phyloP scores from a whole-genome alignment of 64 coral and sea anemone genomes.

The Actinia equina region DNA sequence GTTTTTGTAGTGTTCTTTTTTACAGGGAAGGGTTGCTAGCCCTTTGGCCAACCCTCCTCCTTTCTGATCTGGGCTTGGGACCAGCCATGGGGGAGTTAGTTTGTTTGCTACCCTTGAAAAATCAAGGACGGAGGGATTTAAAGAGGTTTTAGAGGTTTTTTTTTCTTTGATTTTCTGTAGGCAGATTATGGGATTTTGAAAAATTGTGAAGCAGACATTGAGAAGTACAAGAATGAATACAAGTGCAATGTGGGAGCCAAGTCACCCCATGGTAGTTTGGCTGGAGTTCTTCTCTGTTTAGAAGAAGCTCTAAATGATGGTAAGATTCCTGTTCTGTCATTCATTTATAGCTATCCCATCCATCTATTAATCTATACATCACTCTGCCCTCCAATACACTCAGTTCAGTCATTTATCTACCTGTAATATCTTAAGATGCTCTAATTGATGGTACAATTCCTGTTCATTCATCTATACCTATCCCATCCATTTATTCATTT shows the following conservation, averaged over 20 bases:
- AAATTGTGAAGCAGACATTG: constrained; percentile 27
- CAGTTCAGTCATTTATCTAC: too few relatives aligned
- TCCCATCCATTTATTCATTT: background rate
- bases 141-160: too few relatives aligned
- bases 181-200: constrained; percentile 55
- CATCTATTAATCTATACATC: background rate
- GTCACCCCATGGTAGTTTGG: constrained; percentile 45
- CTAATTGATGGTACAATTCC: background rate
- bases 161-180: background rate
- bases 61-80: too few relatives aligned
- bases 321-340: constrained; percentile 1
- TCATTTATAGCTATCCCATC: background rate
- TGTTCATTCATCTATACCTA: background rate
- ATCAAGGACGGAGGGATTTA: too few relatives aligned
- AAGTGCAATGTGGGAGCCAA: constrained; percentile 15
- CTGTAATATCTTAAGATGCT: too few relatives aligned
- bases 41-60: too few relatives aligned
- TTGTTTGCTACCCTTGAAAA: too few relatives aligned
- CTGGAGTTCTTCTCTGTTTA: constrained; percentile 49
- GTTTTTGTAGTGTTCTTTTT: too few relatives aligned
- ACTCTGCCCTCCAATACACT: background rate
- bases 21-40: too few relatives aligned
- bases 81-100: too few relatives aligned
- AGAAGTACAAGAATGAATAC: constrained; percentile 32
- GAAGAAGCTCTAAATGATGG: constrained; percentile 50